Base-by-base conservation (phyloP, 2,888 invertebrate species). In the Acleris sparsana region DNA sequence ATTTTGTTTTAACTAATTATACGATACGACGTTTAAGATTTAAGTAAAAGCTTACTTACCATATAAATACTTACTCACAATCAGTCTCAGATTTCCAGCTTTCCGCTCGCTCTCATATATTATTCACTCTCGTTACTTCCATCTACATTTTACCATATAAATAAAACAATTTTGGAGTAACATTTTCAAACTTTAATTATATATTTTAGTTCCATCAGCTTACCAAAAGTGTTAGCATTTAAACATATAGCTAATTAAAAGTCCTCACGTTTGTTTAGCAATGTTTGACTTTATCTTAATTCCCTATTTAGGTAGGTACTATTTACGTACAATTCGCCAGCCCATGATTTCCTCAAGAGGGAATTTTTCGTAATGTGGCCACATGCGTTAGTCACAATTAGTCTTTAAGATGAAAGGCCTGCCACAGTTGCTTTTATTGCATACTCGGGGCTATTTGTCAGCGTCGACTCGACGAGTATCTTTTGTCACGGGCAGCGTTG, bases 391-490 rank as follows among this genome's bases (percentile, higher is more conserved):
- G 51, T 44, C 60, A 43, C 55, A 65, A 65, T 60, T 65, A 66
- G 46, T 56, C 49, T 39, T 39, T 7, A 46, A 48, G 61, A 62
- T 33, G 59, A 59, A 53, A 67, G 51, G 44, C 62, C 74, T 72
- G 70, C 73, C 71, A 55, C 62, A 70, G 53, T 71, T 75, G 75
- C 76, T 70, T 70, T 73, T 72, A 75, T 71, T 77, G 72, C 78
- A 75, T 75, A 77, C 70, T 76, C 70, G 57, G 68, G 74, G 71
- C 77, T 71, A 85, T 86, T 84, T 79, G 78, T 87, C 83, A 78
- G 77, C 79, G 82, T 86, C 86, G 78, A 79, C 77, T 77, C 70
- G 80, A 80, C 73, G 75, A 77, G 78, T 76, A 86, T 83, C 81
- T 81, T 87, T 83, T 86, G 83, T 84, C 82, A 76, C 77, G 74